Percentiles rank a stretch among this genome's conserved stretches.
These are phyloP conservation scores for Apodemia duryi DNA, from an alignment of 2,888 invertebrate genomes.

Conservation along the genomic window DNA sequence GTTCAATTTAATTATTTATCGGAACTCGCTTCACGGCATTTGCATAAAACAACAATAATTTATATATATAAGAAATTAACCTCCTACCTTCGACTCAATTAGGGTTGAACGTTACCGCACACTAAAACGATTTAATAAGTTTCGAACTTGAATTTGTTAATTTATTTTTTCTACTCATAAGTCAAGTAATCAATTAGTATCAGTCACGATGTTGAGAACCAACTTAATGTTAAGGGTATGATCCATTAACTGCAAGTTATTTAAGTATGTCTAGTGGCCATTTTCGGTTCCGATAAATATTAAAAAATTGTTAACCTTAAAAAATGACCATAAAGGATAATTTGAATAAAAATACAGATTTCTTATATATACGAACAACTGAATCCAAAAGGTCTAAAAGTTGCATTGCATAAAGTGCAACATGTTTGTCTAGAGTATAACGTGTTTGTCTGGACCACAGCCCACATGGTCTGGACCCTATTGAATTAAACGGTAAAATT, in stretches of 20 bases:
- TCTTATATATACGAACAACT: too few species aligned
- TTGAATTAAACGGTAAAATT: too few species aligned
- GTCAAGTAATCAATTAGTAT: constrained; percentile 69
- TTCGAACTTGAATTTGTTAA: constrained; percentile 36
- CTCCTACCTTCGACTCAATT: constrained; percentile 68
- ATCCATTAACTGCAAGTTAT: not conserved
- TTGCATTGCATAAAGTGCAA: too few species aligned
- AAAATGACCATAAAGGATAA: too few species aligned
- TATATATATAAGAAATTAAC: constrained; percentile 71
- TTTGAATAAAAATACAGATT: too few species aligned
- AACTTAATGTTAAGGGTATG: not conserved
- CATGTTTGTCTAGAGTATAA: too few species aligned
- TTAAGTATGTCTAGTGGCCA: too few species aligned
- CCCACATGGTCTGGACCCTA: too few species aligned
- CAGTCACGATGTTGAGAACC: constrained; percentile 40
- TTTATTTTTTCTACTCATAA: constrained; percentile 52
- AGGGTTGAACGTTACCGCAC: constrained; percentile 60
- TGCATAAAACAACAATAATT: constrained; percentile 76
- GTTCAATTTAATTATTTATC: constrained; percentile 70
- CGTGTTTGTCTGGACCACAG: too few species aligned
- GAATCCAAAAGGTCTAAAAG: too few species aligned
- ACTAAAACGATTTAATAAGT: constrained; percentile 71
- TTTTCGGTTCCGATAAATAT: too few species aligned
- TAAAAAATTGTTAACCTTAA: too few species aligned
- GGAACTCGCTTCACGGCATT: constrained; percentile 55